Conservation (phyloP, 2,888 invertebrate genomes). For the Drosophila affinis region DNA sequence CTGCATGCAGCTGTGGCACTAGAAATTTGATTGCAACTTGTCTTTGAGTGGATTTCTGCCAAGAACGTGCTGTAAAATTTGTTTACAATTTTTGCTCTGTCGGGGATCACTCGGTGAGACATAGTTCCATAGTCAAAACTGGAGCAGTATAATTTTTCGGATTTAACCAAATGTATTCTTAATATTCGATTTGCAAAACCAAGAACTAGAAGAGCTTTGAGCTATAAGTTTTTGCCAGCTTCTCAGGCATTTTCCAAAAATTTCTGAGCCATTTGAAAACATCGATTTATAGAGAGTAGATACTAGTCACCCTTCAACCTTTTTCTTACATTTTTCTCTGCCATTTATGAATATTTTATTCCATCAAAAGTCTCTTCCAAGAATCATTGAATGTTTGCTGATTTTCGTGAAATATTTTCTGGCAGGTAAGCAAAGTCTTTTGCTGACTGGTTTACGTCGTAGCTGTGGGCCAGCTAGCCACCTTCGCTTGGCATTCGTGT, state of each 20-base stretch:
- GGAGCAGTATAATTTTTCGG: background rate
- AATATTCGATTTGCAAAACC: no score
- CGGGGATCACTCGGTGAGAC: constrained; percentile 15
- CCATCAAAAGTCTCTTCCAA: background rate
- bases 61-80: constrained; percentile 35
- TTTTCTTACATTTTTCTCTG: no score
- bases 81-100: constrained; percentile 20
- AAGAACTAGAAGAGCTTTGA: no score
- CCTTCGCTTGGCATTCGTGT: constrained; percentile 41
- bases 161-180: no score
- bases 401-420: constrained; percentile 36
- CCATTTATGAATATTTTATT: background rate
- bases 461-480: constrained; percentile 31
- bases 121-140: background rate
- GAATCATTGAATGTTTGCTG: constrained; percentile 4
- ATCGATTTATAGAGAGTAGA: no score
- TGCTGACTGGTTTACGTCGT: constrained; percentile 36
- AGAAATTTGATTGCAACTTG: constrained; percentile 31
- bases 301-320: no score
- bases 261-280: no score
- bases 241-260: no score
- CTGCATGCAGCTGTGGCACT: constrained; percentile 36
- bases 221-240: background rate
- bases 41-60: constrained; percentile 17
- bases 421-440: constrained; percentile 37